Base-by-base conservation (phyloP, 2,888 invertebrate genomes). In the Mongoloraphidia duomilia region DNA sequence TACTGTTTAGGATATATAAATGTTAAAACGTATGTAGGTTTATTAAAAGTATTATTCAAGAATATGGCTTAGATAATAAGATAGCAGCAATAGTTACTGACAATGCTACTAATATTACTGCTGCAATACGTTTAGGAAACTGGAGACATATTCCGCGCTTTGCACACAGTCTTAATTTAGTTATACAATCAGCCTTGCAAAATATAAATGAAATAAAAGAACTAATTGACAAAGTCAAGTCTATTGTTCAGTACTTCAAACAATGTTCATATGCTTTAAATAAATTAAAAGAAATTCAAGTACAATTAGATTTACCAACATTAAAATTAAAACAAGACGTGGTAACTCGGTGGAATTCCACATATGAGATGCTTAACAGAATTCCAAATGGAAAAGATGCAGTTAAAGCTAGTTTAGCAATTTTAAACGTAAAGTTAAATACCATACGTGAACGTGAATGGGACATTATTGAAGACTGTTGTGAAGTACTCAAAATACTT, bases 191-290 rank as follows among this genome's bases (percentile, higher is more conserved):
- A 53, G 56, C 54, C 44, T 49, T 57, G 50, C 53, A 55, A 47
- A 54, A n/a, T n/a, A n/a, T n/a, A n/a, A n/a, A n/a, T n/a, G n/a
- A 34, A 47, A 52, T 56, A 45, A 49, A 11, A 43, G 52, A 40
- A 42, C 43, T 57, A 26, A 53, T 56, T 55, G 57, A 57, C 53
- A 49, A 58, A 55, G 55, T 56, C 52, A 57, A 57, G 55, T 49
- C 53, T 8, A 17, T 40, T n/a, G 47, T 50, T 9, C 33, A 40
- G 35, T 50, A 34, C 47, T 50, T 49, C 17, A 41, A 42, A 14
- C 41, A 41, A 36, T 44, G 33, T 34, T 37, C 44, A 9, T 10
- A 34, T 9, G 49, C 49, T 33, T 5, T 17, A 2, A 11, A 9
- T 9, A 49, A 49, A 37, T 13, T 49, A 8, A 41, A 45, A 46